phyloP scores from a whole-genome alignment of 2,113 vertebrate species.

The Mastomys natalensis region DNA sequence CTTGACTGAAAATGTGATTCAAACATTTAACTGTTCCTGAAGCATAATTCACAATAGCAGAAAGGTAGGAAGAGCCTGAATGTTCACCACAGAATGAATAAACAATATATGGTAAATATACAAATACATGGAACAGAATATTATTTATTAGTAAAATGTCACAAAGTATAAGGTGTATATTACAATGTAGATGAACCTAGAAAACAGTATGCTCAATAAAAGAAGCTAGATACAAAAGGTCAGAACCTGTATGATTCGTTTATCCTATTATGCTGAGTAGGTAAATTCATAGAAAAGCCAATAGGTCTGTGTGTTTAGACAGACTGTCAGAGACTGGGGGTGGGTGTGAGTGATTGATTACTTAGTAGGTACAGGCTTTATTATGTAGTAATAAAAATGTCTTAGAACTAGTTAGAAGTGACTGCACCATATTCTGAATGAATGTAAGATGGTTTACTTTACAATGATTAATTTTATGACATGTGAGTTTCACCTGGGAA shows the following conservation, averaged over 20 bases:
- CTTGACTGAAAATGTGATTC: neutral
- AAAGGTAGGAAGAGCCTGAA: neutral
- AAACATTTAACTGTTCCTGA: neutral
- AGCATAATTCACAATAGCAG: neutral
- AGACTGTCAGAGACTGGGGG: neutral
- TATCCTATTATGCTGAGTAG: neutral
- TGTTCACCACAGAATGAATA: neutral
- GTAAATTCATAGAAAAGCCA: neutral
- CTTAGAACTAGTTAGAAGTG: neutral
- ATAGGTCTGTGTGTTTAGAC: neutral
- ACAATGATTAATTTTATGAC: conserved; percentile 15
- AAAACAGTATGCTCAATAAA: neutral
- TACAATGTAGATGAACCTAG: neutral
- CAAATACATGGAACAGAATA: neutral
- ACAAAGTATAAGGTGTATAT: neutral
- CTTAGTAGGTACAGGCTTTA: neutral
- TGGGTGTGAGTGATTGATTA: neutral
- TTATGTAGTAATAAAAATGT: neutral
- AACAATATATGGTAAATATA: neutral
- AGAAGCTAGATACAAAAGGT: neutral
- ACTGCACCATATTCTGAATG: neutral
- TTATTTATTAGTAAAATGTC: neutral
- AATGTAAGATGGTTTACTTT: neutral
- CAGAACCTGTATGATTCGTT: neutral
- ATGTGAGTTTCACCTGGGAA: neutral